Percentiles rank a stretch among this genome's conserved stretches.
phyloP scores from a whole-genome alignment of 2,797 vertebrate species.

The Semaprochilodus insignis region DNA sequence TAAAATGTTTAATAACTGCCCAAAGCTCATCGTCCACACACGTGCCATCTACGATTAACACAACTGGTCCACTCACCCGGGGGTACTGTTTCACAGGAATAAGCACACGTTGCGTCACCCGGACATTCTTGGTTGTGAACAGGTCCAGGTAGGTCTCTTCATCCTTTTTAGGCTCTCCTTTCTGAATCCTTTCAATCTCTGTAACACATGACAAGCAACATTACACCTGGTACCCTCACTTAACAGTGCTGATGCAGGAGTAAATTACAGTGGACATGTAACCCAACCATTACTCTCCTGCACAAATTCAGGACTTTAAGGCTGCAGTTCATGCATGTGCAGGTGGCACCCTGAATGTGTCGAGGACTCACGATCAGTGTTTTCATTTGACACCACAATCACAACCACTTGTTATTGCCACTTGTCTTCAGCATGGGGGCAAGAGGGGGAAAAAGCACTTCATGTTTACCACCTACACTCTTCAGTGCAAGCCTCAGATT shows the following conservation, averaged over 20 bases:
- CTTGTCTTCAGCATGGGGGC: no score
- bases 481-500: no score
- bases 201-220: constrained; percentile 36
- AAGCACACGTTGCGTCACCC: constrained; percentile 93
- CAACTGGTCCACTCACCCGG: constrained; percentile 78
- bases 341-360: no score
- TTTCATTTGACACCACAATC: no score
- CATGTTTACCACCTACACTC: no score
- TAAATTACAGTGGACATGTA: no score
- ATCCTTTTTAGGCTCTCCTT: constrained; percentile 92
- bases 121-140: constrained; percentile 93
- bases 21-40: neutral
- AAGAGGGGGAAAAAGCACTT: no score
- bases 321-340: no score
- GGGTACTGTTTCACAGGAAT: constrained; percentile 96
- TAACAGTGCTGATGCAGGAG: neutral
- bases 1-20: neutral
- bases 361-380: no score
- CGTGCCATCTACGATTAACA: neutral
- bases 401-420: no score
- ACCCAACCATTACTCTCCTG: no score
- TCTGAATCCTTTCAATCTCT: constrained; percentile 97
- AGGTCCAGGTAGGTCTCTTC: constrained; percentile 91
- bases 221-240: neutral
- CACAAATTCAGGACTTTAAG: no score